phyloP scores from a whole-genome alignment of 2,113 vertebrate genomes.

The Nycticebus coucang region DNA sequence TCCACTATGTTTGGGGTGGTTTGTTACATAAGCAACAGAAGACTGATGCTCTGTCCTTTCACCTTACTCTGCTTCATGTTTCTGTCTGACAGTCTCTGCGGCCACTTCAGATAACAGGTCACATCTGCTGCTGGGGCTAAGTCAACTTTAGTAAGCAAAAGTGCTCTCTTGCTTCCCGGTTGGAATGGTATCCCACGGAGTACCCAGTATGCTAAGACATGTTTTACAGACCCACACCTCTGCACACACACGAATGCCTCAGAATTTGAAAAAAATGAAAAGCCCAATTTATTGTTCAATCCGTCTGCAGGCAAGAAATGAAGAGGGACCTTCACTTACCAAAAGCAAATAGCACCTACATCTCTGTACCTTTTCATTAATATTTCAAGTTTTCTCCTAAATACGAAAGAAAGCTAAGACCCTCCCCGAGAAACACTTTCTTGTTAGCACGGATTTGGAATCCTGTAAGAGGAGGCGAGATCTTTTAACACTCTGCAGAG shows the following conservation, averaged over 20 bases:
- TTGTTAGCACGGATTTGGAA: not conserved
- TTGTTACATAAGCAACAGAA: not conserved
- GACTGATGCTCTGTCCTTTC: not conserved
- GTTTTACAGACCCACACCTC: not conserved
- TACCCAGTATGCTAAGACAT: no score
- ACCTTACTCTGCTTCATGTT: not conserved
- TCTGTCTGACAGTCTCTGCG: not conserved
- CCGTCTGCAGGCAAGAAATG: not conserved
- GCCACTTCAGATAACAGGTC: not conserved
- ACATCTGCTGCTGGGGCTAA: not conserved
- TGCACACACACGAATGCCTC: not conserved
- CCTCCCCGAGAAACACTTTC: not conserved
- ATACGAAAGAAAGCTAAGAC: not conserved
- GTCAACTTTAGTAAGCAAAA: not conserved
- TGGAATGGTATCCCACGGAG: not conserved
- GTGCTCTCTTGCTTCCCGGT: not conserved
- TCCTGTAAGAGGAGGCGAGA: not conserved
- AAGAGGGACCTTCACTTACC: not conserved
- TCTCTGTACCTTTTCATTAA: not conserved
- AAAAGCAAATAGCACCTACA: not conserved
- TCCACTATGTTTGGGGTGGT: not conserved
- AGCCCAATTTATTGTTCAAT: not conserved
- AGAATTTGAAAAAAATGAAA: not conserved
- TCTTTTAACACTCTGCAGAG: not conserved
- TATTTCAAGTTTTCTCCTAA: not conserved